These are phyloP conservation scores for Alcedo quadribrachys DNA, from an alignment of 2,797 vertebrate genomes.

Conservation along the genomic window DNA sequence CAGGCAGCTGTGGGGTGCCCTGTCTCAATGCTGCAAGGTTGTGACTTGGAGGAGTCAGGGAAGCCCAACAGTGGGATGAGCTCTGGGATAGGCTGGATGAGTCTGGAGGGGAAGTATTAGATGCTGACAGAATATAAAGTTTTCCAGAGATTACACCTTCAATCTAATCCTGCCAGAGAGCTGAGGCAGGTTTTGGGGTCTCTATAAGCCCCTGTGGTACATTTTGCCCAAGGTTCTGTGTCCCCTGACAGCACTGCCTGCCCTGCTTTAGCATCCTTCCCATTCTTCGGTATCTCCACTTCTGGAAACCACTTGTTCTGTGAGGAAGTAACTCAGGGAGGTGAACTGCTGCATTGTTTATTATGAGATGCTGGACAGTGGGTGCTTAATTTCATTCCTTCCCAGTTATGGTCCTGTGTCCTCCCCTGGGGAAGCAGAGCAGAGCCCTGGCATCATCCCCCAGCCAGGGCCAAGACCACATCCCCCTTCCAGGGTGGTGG, in stretches of 20 bases:
- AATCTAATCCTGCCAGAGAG: background rate
- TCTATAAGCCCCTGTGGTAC: accelerated
- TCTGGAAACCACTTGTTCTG: accelerated
- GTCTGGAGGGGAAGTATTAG: background rate
- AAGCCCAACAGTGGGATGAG: background rate
- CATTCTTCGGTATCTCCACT: accelerated
- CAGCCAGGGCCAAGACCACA: accelerated
- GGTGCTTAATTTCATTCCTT: background rate
- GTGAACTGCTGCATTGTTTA: accelerated
- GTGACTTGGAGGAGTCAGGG: background rate
- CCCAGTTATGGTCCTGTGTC: accelerated
- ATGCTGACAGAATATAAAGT: background rate
- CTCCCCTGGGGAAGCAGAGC: background rate
- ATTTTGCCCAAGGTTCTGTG: accelerated
- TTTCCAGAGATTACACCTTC: background rate
- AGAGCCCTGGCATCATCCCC: background rate
- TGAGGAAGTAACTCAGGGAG: accelerated
- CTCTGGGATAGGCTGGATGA: background rate
- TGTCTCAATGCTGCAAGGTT: background rate
- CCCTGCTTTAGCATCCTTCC: background rate
- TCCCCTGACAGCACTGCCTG: background rate
- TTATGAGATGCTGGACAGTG: accelerated
- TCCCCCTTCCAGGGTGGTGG: background rate
- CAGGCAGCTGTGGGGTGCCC: background rate
- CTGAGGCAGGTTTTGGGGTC: background rate